These are phyloP conservation scores for Cheilosia urbana DNA, from an alignment of 2,888 invertebrate genomes.

Conservation along the genomic window DNA sequence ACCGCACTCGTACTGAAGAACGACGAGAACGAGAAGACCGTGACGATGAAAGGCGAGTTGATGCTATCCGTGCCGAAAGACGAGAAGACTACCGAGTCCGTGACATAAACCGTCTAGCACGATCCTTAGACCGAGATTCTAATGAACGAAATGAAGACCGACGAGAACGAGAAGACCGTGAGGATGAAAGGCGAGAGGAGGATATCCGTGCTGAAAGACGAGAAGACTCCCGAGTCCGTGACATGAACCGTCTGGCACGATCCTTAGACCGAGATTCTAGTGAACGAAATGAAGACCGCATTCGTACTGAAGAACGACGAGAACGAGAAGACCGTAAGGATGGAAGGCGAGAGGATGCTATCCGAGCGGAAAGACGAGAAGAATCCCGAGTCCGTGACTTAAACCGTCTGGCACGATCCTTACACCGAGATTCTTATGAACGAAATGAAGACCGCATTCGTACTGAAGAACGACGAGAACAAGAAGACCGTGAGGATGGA, in stretches of 20 bases:
- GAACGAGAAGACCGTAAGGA: not conserved
- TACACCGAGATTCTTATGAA: not conserved
- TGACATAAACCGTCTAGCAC: not conserved
- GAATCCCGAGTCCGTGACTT: not conserved
- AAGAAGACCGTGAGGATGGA: constrained; percentile 2
- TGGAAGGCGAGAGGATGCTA: not conserved
- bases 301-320: not conserved
- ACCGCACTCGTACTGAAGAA: not conserved
- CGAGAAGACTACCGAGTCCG: constrained; percentile 3
- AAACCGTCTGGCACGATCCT: not conserved
- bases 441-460: constrained; percentile 1
- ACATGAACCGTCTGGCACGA: too few species aligned
- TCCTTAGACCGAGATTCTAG: not conserved
- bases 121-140: not conserved
- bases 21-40: not conserved
- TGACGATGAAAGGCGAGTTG: not conserved
- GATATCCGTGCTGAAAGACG: too few species aligned
- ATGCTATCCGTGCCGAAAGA: not conserved
- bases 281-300: not conserved
- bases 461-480: constrained; percentile 21
- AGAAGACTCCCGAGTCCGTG: too few species aligned
- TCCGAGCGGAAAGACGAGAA: not conserved
- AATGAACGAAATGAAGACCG: constrained; percentile 4
- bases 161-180: constrained; percentile 25
- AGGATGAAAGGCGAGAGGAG: not conserved